phyloP scores from a whole-genome alignment of 2,797 vertebrate genomes.

The Australoheros facetus region DNA sequence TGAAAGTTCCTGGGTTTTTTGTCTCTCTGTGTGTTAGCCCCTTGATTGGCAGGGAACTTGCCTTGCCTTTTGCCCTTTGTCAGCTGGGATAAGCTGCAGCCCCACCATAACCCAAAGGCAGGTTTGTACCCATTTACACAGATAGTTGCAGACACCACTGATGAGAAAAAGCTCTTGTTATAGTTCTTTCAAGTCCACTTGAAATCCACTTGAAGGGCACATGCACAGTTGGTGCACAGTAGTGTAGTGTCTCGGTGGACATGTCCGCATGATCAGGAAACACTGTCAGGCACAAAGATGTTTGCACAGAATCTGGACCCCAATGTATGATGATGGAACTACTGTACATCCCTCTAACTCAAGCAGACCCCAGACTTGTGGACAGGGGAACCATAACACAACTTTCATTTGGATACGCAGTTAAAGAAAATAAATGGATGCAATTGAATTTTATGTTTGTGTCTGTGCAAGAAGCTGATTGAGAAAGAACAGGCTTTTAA shows the following conservation, averaged over 20 bases:
- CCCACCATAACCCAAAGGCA: background rate
- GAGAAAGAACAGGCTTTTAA: background rate
- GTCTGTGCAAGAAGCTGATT: background rate
- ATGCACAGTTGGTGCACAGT: background rate
- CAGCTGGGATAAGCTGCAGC: background rate
- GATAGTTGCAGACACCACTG: background rate
- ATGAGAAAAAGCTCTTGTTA: background rate
- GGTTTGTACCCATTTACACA: background rate
- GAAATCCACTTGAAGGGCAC: background rate
- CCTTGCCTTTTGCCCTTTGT: background rate
- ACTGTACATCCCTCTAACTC: background rate
- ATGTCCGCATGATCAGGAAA: background rate
- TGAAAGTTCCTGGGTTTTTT: background rate
- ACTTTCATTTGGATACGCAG: background rate
- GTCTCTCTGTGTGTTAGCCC: background rate
- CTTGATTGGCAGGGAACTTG: background rate
- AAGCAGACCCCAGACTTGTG: background rate
- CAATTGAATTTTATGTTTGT: background rate
- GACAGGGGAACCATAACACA: background rate
- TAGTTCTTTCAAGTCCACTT: background rate
- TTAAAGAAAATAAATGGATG: background rate
- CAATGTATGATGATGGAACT: background rate
- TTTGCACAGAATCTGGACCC: background rate
- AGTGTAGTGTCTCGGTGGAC: background rate
- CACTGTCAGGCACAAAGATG: background rate